phyloP scores from a whole-genome alignment of 2,888 invertebrate species.

The Habrosyne pyritoides region DNA sequence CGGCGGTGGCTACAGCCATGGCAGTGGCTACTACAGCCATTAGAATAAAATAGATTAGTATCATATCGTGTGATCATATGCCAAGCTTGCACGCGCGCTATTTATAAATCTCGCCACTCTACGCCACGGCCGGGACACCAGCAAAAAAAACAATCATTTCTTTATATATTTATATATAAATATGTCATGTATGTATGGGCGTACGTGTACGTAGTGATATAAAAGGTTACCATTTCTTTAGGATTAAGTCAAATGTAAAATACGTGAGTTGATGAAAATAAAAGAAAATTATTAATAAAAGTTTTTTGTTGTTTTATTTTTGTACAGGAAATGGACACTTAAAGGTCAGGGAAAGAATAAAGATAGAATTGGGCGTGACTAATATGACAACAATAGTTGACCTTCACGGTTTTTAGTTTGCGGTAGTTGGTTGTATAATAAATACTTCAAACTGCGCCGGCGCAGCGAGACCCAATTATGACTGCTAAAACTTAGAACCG shows the following conservation, averaged over 20 bases:
- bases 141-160: constrained; percentile 72
- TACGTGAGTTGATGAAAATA: constrained; percentile 63
- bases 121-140: constrained; percentile 72
- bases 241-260: constrained; percentile 76
- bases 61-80: constrained; percentile 41
- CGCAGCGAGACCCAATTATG: background rate
- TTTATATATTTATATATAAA: constrained; percentile 70
- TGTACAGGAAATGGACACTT: constrained; percentile 21
- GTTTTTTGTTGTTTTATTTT: constrained; percentile 47
- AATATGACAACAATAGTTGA: constrained; percentile 51
- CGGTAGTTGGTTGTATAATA: constrained; percentile 40
- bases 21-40: constrained; percentile 68
- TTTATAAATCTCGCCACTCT: constrained; percentile 65
- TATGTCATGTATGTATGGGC: constrained; percentile 72
- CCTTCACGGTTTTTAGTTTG: constrained; percentile 52
- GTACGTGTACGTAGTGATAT: constrained; percentile 78
- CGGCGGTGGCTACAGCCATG: constrained; percentile 37
- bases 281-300: constrained; percentile 46
- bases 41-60: constrained; percentile 62
- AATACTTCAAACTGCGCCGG: constrained; percentile 26
- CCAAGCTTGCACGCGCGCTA: constrained; percentile 53
- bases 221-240: constrained; percentile 77
- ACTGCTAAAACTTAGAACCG: background rate
- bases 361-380: constrained; percentile 38
- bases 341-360: constrained; percentile 40